These are phyloP conservation scores for Diaphora mendica DNA, from an alignment of 2,888 invertebrate genomes.

Conservation along the genomic window DNA sequence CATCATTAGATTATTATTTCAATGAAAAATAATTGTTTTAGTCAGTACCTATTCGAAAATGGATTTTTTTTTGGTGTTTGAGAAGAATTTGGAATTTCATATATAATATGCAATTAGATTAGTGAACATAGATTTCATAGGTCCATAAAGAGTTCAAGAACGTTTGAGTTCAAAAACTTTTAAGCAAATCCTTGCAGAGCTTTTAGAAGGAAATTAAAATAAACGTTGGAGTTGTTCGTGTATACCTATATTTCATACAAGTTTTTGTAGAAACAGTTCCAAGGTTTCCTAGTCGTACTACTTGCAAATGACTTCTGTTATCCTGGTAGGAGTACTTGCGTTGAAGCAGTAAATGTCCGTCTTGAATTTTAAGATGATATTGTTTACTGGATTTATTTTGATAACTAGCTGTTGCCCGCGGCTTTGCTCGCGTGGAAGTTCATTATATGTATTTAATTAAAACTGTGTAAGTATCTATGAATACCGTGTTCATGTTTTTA, in stretches of 20 bases:
- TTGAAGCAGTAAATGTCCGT: conserved; percentile 5
- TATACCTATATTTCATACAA: too few relatives aligned
- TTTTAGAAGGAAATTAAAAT: neutral
- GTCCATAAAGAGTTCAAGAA: too few relatives aligned
- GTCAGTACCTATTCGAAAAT: neutral
- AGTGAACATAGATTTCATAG: too few relatives aligned
- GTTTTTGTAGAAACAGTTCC: neutral
- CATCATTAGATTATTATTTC: too few relatives aligned
- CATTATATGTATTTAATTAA: too few relatives aligned
- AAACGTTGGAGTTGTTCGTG: neutral
- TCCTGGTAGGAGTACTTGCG: conserved; percentile 4
- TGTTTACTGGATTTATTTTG: too few relatives aligned
- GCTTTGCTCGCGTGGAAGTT: too few relatives aligned
- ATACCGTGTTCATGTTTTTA: too few relatives aligned
- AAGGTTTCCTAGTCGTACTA: neutral
- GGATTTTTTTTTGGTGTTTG: neutral
- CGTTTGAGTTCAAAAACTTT: neutral
- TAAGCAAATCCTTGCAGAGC: neutral
- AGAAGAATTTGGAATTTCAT: too few relatives aligned
- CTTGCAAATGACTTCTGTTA: conserved; percentile 1
- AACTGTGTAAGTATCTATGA: too few relatives aligned
- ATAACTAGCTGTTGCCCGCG: too few relatives aligned
- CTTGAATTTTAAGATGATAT: neutral
- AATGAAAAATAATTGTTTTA: neutral
- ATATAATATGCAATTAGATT: too few relatives aligned